Base-by-base conservation (phyloP, 2,113 vertebrate genomes). In the Grammomys surdaster region DNA sequence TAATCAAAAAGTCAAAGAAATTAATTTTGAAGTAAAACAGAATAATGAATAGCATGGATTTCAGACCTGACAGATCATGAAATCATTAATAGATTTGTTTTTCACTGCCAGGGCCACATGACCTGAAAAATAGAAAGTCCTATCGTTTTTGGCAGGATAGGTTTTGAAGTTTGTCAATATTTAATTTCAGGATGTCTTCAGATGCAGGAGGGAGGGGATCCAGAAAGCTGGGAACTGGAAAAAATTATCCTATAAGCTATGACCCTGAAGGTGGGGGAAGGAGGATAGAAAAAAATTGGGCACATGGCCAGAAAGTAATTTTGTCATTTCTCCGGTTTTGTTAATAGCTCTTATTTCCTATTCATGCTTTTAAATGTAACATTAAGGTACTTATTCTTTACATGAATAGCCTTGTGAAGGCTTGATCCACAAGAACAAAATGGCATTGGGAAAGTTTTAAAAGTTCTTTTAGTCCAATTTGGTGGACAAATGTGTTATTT, bases 91-190 rank as follows among this genome's bases (percentile, higher is more conserved):
- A 85, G 9, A 16, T 24, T 40, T 65, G 69, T 33, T 65, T 78
- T 89, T 67, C 33, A 22, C 4, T 48, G 56, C n/a, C 51, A 93
- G 48, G 7, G 14, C 24, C 20, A 76, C 0, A 1, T 6, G 60
- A 91, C 56, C 20, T 33, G 36, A 54, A 63, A 96, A 90, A 86
- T 3, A 48, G 58, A 91, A 90, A 85, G 20, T 43, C 26, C 56
- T 46, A 40, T 72, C 88, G 51, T 26, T 95, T 88, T 75, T 56
- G 36, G 84, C 19, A 67, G 77, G 17, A 93, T 58, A 70, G 17
- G 87, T 67, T 22, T 16, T 77, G 73, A 26, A 65, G 88, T 89
- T 67, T 84, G 69, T 87, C 46, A 73, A 69, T 94, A 81, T 92
- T 91, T 93, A 87, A 85, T 89, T n/a, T 48, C 2, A 11, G 43